A percentile compares a stretch with the other conserved stretches of the same genome.
Conservation (phyloP, 2,888 invertebrate genomes). For the Torymus tubicola region DNA sequence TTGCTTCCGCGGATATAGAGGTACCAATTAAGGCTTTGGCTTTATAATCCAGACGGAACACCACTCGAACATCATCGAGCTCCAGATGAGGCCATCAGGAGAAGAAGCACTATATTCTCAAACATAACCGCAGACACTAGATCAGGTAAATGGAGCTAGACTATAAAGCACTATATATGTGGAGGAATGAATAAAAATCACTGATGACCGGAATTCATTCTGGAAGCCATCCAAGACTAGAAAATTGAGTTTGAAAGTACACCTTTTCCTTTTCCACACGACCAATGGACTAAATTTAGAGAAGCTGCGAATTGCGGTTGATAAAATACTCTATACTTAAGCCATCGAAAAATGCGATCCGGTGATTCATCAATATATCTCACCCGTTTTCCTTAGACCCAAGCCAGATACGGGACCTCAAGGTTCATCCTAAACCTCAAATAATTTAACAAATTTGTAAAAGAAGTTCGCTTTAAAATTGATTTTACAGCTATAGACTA, state of each 20-base stretch:
- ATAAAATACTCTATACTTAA: too few relatives aligned
- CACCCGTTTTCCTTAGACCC: slow-evolving; percentile 58
- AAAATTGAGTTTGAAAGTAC: not conserved
- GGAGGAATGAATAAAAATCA: not conserved
- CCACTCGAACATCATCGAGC: not conserved
- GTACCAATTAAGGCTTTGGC: too few relatives aligned
- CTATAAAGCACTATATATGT: not conserved
- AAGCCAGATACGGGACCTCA: slow-evolving; percentile 59
- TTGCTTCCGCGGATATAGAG: too few relatives aligned
- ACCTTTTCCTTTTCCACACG: not conserved
- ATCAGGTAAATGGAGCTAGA: not conserved
- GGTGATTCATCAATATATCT: slow-evolving; percentile 58
- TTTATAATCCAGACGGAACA: not conserved
- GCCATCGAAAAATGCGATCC: too few relatives aligned
- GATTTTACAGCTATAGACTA: slow-evolving; percentile 52
- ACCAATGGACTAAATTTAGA: too few relatives aligned
- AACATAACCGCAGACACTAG: not conserved
- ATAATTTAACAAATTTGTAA: slow-evolving; percentile 60
- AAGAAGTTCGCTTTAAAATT: slow-evolving; percentile 63
- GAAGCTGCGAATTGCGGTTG: too few relatives aligned
- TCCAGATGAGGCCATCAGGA: not conserved
- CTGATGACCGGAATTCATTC: not conserved
- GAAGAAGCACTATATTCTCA: not conserved
- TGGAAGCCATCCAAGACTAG: not conserved
- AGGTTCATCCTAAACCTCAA: slow-evolving; percentile 63